phyloP scores from a whole-genome alignment of 2,888 invertebrate genomes.

The Watsonalla binaria region DNA sequence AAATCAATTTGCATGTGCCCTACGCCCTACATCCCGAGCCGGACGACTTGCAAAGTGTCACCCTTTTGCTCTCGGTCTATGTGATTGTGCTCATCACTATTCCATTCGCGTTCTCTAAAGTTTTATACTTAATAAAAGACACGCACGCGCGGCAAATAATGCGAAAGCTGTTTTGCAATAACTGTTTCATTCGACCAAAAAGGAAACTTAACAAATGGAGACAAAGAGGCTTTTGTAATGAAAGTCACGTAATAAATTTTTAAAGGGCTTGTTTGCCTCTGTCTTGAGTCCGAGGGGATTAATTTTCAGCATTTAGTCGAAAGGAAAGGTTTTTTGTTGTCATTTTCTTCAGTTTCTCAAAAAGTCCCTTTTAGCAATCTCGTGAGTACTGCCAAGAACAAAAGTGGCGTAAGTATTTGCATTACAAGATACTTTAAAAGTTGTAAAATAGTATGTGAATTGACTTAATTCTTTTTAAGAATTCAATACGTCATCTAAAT shows the following conservation, averaged over 20 bases:
- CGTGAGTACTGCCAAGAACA: too few species aligned
- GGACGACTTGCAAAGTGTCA: slow-evolving; percentile 32
- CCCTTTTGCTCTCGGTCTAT: slow-evolving; percentile 47
- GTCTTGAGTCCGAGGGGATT: slow-evolving; percentile 8
- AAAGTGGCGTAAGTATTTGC: too few species aligned
- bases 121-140: slow-evolving; percentile 51
- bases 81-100: slow-evolving; percentile 55
- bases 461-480: too few species aligned
- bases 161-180: slow-evolving; percentile 25
- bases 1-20: slow-evolving; percentile 45
- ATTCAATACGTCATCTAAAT: too few species aligned
- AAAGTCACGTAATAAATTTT: slow-evolving; percentile 33
- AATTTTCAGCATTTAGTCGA: slow-evolving; percentile 7
- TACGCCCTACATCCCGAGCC: slow-evolving; percentile 29
- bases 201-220: slow-evolving; percentile 17
- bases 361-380: too few species aligned
- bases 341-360: background rate
- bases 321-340: background rate
- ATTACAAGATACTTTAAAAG: too few species aligned
- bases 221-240: slow-evolving; percentile 25
- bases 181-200: slow-evolving; percentile 22
- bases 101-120: slow-evolving; percentile 35
- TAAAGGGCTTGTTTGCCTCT: slow-evolving; percentile 18
- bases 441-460: too few species aligned
- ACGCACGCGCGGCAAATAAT: slow-evolving; percentile 35